phyloP scores from a whole-genome alignment of 2,888 invertebrate genomes.

The Eupithecia inturbata region DNA sequence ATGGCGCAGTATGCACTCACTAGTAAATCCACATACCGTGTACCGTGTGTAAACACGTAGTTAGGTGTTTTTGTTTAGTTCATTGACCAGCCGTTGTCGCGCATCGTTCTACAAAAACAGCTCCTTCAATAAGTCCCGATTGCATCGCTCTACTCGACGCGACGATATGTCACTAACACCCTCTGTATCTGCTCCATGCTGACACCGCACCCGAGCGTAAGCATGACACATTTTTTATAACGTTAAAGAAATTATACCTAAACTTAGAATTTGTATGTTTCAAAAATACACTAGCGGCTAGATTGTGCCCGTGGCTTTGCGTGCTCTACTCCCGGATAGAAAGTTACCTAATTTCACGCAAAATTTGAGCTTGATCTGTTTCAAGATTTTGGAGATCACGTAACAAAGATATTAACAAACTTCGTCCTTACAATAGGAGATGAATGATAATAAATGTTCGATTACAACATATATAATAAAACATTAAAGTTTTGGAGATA shows the following conservation, averaged over 20 bases:
- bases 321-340: background rate
- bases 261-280: too few relatives aligned
- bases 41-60: conserved; percentile 62
- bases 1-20: conserved; percentile 50
- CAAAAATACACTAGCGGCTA: background rate
- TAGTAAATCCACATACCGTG: conserved; percentile 40
- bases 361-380: background rate
- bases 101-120: conserved; percentile 76
- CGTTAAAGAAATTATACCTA: background rate
- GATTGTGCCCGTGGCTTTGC: background rate
- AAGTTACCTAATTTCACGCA: background rate
- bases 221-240: background rate
- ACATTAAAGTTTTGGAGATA: too few relatives aligned
- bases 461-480: too few relatives aligned
- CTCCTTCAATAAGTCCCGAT: conserved; percentile 80
- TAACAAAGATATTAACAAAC: background rate
- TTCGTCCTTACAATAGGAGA: too few relatives aligned
- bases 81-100: conserved; percentile 75
- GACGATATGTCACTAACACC: conserved; percentile 73
- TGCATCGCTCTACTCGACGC: conserved; percentile 59
- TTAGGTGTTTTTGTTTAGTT: conserved; percentile 80
- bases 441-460: too few relatives aligned
- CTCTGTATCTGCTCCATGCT: too few relatives aligned
- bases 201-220: conserved; percentile 53
- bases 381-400: background rate